Conservation (phyloP, 2,113 vertebrate species). For the Pandion haliaetus region DNA sequence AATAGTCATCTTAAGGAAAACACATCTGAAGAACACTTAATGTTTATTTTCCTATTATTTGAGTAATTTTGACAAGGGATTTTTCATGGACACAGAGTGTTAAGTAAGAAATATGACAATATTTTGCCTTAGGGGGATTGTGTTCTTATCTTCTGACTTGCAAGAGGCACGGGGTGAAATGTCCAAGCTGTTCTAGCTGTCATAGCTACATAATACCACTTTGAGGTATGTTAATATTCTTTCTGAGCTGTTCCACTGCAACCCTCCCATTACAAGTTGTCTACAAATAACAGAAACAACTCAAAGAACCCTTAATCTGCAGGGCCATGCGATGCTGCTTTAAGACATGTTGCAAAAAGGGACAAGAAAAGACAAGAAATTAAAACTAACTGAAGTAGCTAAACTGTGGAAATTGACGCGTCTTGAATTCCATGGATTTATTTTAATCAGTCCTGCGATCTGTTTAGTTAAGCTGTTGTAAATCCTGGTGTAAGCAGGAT, state of each 20-base stretch:
- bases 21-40: background rate
- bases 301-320: background rate
- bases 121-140: background rate
- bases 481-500: background rate
- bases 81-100: background rate
- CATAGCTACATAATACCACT: background rate
- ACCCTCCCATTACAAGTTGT: background rate
- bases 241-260: background rate
- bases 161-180: background rate
- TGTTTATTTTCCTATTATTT: background rate
- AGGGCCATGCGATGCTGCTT: background rate
- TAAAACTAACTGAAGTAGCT: background rate
- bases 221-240: background rate
- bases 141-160: background rate
- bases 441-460: background rate
- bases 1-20: background rate
- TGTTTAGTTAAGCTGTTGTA: background rate
- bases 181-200: conserved; percentile 45
- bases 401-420: background rate
- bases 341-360: background rate
- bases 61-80: background rate
- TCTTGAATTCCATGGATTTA: background rate
- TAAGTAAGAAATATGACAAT: background rate
- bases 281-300: background rate
- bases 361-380: background rate